Conservation (phyloP, 2,113 vertebrate genomes). For the Charadrius vociferus region DNA sequence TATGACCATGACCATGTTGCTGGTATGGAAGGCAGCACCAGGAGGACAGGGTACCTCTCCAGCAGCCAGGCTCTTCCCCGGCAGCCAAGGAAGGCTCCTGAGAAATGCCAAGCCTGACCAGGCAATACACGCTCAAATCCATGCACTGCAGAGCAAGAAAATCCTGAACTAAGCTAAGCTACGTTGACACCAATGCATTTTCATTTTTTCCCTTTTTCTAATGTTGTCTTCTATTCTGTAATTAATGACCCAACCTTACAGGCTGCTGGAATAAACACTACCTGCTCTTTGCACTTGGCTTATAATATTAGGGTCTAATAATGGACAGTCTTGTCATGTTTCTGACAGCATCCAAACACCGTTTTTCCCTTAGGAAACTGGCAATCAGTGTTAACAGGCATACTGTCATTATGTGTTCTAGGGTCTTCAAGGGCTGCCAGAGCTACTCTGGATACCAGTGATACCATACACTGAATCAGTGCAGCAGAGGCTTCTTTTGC, state of each 20-base stretch:
- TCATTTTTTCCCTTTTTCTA: neutral
- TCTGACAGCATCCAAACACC: neutral
- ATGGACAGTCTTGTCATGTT: neutral
- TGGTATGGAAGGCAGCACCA: neutral
- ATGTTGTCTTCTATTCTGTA: neutral
- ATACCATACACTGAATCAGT: neutral
- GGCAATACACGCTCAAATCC: neutral
- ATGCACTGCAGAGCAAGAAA: accelerated
- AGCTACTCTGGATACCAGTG: neutral
- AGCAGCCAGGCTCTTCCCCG: neutral
- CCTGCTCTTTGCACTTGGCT: neutral
- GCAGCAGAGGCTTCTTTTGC: neutral
- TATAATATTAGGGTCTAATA: neutral
- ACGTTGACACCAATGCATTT: neutral
- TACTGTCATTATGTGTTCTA: neutral
- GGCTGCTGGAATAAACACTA: neutral
- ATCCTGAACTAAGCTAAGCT: neutral
- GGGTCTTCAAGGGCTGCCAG: neutral
- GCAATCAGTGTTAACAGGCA: neutral
- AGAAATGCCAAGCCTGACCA: neutral
- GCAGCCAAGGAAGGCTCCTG: neutral
- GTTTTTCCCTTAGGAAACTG: neutral
- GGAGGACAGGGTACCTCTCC: neutral
- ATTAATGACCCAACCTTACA: neutral
- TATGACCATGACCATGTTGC: neutral